phyloP scores from a whole-genome alignment of 2,888 invertebrate species.

The Polietes domitor region DNA sequence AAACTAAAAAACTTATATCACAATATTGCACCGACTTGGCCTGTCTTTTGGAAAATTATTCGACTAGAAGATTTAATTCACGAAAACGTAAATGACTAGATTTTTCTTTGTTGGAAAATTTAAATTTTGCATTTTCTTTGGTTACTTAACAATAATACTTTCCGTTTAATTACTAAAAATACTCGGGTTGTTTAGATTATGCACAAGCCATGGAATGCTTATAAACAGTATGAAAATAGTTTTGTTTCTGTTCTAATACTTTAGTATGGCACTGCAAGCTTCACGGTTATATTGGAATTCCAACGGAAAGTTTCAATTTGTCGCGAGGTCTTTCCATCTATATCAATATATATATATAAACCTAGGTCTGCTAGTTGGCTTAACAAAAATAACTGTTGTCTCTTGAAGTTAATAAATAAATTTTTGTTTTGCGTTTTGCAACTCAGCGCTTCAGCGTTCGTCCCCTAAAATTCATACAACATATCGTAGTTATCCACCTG shows the following conservation, averaged over 20 bases:
- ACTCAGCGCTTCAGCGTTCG: not conserved
- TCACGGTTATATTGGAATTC: constrained; percentile 26
- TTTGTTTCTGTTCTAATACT: constrained; percentile 14
- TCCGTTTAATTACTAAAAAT: not conserved
- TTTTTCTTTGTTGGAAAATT: constrained; percentile 25
- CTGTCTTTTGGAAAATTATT: constrained; percentile 68
- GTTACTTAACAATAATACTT: not conserved
- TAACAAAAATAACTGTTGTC: constrained; percentile 23
- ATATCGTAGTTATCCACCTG: constrained; percentile 80
- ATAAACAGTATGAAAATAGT: constrained; percentile 44
- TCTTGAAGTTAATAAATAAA: not conserved
- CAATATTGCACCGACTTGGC: constrained; percentile 80
- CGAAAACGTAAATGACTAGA: constrained; percentile 48
- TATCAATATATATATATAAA: not conserved
- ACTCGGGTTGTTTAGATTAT: not conserved
- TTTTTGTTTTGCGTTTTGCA: not conserved
- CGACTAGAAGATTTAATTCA: constrained; percentile 36
- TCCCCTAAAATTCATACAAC: constrained; percentile 74
- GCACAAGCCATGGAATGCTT: constrained; percentile 13
- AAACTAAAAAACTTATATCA: constrained; percentile 75
- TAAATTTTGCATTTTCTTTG: not conserved
- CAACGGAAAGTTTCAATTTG: not conserved
- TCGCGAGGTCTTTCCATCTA: not conserved
- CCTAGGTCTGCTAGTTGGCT: constrained; percentile 1
- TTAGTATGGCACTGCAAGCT: constrained; percentile 50